Evolutionary conservation across 1,140 invertebrate species (phyloP), one percentile per base, ranked within the genome.

Genomic region (Globodera rostochiensis): DNA sequence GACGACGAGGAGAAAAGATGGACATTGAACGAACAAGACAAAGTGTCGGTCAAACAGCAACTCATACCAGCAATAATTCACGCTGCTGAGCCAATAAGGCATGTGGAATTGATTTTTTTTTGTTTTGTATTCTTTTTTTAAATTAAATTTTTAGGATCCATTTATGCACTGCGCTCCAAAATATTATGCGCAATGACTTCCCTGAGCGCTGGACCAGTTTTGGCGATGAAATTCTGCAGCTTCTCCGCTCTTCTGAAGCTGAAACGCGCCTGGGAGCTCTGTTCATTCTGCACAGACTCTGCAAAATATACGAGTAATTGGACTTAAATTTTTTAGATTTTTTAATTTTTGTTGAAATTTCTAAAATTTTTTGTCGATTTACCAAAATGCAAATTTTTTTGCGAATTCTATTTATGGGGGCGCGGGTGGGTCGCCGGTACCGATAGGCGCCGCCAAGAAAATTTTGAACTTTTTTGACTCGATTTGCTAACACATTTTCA

Each of bases 181-280:
- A 93, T 83, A 97, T 99, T 82, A 94, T 98, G 11, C 97, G 97
- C 90, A 92, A 94, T 91, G 97, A 99, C 90, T 99, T 98, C 90
- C 97, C 97, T 71, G 94, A 93, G 73, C 92, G 94, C 87, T 99
- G 97, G 97, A 94, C 96, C 1, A 94, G 64, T 25, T 94, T 98
- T 87, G 94, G 97, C 19, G 96, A 98, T 88, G 98, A 98, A 92
- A 95, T 98, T 66, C 93, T 92, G 80, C 92, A 93, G 86, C 95
- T 94, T 89, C 91, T 96, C 74, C 93, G 94, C 90, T 94, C 94
- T 90, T 92, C 93, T 25, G 95, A 98, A 88, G 93, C 94, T 11
- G 93, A 92, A 82, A 93, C 93, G 36, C 98, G 96, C 95, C 94
- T 95, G 91, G 97, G 96, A 77, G 94, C 96, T 74, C 92, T 98